These are phyloP conservation scores for Sialis lutaria DNA, from an alignment of 2,888 invertebrate species.

Conservation along the genomic window DNA sequence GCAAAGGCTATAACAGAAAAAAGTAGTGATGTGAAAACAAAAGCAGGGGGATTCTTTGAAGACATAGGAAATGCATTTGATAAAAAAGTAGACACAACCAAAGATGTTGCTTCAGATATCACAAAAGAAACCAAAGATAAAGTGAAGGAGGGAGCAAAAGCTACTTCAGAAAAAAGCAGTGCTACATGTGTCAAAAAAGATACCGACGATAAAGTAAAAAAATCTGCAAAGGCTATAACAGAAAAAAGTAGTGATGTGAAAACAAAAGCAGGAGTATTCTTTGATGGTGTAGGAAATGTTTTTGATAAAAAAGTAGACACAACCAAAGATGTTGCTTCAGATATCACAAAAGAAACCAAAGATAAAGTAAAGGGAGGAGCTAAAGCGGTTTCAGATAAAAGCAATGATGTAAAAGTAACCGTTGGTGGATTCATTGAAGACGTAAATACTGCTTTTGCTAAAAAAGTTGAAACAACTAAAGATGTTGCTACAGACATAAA, in stretches of 20 bases:
- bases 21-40: too few relatives aligned
- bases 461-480: constrained; percentile 3
- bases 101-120: background rate
- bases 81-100: too few relatives aligned
- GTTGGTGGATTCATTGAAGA: constrained; percentile 16
- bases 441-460: constrained; percentile 6
- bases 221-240: background rate
- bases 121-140: background rate
- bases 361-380: too few relatives aligned
- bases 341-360: too few relatives aligned
- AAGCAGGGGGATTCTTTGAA: too few relatives aligned
- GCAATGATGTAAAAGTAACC: constrained; percentile 7
- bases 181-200: constrained; percentile 9
- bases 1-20: too few relatives aligned
- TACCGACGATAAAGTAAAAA: background rate
- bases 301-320: constrained; percentile 10
- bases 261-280: constrained; percentile 9
- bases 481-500: constrained; percentile 1
- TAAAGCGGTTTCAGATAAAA: too few relatives aligned
- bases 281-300: constrained; percentile 9
- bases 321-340: constrained; percentile 6
- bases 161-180: background rate
- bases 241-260: constrained; percentile 6
- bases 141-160: constrained; percentile 1
- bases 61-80: too few relatives aligned